Conservation (phyloP, 2,113 vertebrate genomes). For the Chaetops frenatus region DNA sequence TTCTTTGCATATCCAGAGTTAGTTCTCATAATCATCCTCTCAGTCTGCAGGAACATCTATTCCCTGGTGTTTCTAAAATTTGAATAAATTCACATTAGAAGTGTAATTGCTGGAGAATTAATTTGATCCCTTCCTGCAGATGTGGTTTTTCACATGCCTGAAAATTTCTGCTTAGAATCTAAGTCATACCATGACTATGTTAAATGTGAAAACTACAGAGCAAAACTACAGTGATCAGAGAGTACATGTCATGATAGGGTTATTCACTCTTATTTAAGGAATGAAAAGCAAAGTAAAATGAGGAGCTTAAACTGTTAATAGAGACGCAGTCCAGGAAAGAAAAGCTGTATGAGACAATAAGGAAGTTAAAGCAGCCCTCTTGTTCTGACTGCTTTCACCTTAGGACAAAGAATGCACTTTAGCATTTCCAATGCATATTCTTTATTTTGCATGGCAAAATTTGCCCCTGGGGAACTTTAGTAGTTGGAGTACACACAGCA, state of each 20-base stretch:
- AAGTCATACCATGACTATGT: background rate
- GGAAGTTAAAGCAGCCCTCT: background rate
- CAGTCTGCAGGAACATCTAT: background rate
- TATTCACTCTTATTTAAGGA: background rate
- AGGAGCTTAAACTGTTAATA: background rate
- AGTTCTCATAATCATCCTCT: background rate
- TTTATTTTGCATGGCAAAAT: background rate
- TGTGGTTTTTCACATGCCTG: background rate
- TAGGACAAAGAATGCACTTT: background rate
- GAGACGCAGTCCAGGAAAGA: background rate
- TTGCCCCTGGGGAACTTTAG: background rate
- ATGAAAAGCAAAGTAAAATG: background rate
- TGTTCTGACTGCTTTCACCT: background rate
- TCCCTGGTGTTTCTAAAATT: background rate
- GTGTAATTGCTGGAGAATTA: background rate
- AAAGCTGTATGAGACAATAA: background rate
- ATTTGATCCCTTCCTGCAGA: background rate
- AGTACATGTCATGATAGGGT: background rate
- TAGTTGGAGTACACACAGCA: background rate
- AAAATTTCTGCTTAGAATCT: background rate
- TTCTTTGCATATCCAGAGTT: background rate
- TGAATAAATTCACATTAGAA: background rate
- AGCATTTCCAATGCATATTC: background rate
- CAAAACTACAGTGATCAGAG: background rate
- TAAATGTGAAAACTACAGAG: background rate